Evolutionary conservation across 2,888 invertebrate species (phyloP), one percentile per base, ranked within the genome.

Genomic region (Atrina japonica): DNA sequence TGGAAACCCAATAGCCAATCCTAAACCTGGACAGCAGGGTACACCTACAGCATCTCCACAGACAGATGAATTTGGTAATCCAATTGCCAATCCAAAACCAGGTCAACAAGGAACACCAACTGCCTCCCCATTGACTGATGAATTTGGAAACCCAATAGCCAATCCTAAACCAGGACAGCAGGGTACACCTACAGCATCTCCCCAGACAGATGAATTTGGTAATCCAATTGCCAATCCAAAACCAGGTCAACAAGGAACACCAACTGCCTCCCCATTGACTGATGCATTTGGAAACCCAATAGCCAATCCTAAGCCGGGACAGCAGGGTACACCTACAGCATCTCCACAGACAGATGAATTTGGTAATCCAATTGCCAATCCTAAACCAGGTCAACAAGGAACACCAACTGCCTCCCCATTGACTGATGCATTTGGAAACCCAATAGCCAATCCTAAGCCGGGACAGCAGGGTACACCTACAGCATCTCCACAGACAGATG

Each of bases 401-500:
- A 23, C 16, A 25, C 61, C 75, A 60, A 71, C 71, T 50, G 25
- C 68, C 6, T 11, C n/a, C 3, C 79, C 79, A 29, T 18, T n/a
- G 14, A 43, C 58, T 25, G 69, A 56, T 30, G 23, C 18, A 0
- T 41, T 21, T 64, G 69, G 69, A 49, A 18, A 56, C 7, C 69
- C 69, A 29, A 49, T 47, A 0, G 25, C 58, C 1, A 27, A 66
- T 21, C 47, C 58, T 14, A 25, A 25, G n/a, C n/a, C n/a, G 3
- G 66, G 56, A 7, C 27, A 47, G 2, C 21, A 72, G 29, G 61
- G 61, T 30, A 67, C 66, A 14, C 76, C 78, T 9, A 80, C 80
- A 30, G 40, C 70, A 0, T 60, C 71, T 23, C 77, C 79, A 18
- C 21, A 2, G 16, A 35, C 66, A 47, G 56, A 16, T 11, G 16